Conservation (phyloP, 2,888 invertebrate genomes). For the Griposia aprilina region DNA sequence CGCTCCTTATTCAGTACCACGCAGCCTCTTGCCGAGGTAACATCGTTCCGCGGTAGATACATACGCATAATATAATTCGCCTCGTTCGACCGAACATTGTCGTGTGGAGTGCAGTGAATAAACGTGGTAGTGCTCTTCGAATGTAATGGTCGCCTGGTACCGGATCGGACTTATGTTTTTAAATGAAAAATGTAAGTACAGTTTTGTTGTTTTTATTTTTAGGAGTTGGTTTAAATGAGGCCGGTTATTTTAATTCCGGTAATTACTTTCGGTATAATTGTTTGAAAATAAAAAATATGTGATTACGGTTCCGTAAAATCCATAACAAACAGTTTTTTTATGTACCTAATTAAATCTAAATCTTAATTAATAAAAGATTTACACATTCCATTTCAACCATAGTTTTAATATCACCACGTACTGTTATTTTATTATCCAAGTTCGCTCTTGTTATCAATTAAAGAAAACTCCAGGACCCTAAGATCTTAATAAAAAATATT, state of each 20-base stretch:
- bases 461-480: background rate
- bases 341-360: too few species aligned
- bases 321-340: too few species aligned
- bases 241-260: background rate
- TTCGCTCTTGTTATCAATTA: too few species aligned
- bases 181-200: slow-evolving; percentile 75
- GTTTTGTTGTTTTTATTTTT: slow-evolving; percentile 1
- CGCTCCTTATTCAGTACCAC: slow-evolving; percentile 84
- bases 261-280: background rate
- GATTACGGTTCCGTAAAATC: too few species aligned
- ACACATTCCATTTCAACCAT: background rate
- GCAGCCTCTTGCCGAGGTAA: slow-evolving; percentile 84
- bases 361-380: background rate
- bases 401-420: background rate
- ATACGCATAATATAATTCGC: slow-evolving; percentile 50
- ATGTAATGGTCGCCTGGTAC: slow-evolving; percentile 68
- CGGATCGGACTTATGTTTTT: slow-evolving; percentile 65
- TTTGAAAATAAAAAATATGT: background rate
- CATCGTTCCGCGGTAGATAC: slow-evolving; percentile 70
- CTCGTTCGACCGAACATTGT: slow-evolving; percentile 63
- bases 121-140: slow-evolving; percentile 72
- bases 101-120: slow-evolving; percentile 87
- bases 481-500: background rate
- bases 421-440: background rate
- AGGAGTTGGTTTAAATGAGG: background rate